Base-by-base conservation (phyloP, 2,888 invertebrate species). In the Lacanobia oleracea region DNA sequence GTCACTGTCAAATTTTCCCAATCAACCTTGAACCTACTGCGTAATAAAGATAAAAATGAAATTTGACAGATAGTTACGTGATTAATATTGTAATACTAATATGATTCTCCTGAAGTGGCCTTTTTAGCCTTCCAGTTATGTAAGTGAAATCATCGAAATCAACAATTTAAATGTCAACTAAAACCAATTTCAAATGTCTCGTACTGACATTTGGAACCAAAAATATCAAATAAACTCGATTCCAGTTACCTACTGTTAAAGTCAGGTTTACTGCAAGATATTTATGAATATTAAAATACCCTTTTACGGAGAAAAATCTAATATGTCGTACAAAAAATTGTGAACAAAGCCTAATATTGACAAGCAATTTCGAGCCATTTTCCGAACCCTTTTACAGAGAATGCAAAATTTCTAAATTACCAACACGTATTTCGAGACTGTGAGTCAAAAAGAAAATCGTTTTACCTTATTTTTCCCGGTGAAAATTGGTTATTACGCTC, bases 401-500 rank as follows among this genome's bases (percentile, higher is more conserved):
- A 85, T 75, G 75, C 72, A 70, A 78, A 84, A 79, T 72, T 62
- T 62, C 69, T 73, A 86, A 81, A 86, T 84, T 77, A 73, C 67
- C 71, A 67, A 76, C 72, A 75, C 71, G 76, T 81, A 84, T 84
- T 76, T 72, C 67, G 84, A 81, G 71, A 40, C 53, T 59, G 69
- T 14, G 74, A 81, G 79, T 73, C 73, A 68, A 81, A 84, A 84
- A 84, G 68, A 77, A 77, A 86, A 81, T 77, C 81, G 68, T 76
- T 86, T 77, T 75, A 86, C 73, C 70, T 82, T 84, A 80, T 82
- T 78, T 79, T 83, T 82, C 65, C 67, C 66, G 56, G 85, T 84
- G 85, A 82, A 85, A 85, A 85, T 85, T 86, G 85, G 85, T 84
- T 85, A 84, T 85, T 82, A 85, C 78, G 78, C 60, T 84, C 62